These are phyloP conservation scores for Andrena fulva DNA, from an alignment of 2,888 invertebrate genomes.

Conservation along the genomic window DNA sequence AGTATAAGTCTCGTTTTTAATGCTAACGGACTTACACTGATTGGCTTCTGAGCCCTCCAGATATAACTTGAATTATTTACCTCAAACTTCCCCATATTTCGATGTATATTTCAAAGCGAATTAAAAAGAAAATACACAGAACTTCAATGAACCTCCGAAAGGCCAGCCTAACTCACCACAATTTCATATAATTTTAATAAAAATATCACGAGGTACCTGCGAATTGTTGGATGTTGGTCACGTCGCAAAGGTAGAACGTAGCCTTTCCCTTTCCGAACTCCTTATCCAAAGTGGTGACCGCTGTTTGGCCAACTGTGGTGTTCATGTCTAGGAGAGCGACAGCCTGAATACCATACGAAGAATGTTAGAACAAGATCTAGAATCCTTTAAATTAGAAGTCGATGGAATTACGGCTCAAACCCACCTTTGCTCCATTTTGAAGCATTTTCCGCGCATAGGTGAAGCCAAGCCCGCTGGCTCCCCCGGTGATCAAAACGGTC, in stretches of 20 bases:
- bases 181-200: slow-evolving; percentile 1
- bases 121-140: too few species aligned
- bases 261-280: slow-evolving; percentile 85
- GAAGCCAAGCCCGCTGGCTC: slow-evolving; percentile 4
- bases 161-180: too few species aligned
- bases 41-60: too few species aligned
- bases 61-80: too few species aligned
- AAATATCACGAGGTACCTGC: slow-evolving; percentile 74
- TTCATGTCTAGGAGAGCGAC: slow-evolving; percentile 83
- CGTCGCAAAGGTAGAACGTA: slow-evolving; percentile 85
- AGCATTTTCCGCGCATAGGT: background rate
- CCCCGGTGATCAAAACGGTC: slow-evolving; percentile 8
- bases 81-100: too few species aligned
- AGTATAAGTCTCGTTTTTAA: too few species aligned
- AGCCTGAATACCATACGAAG: slow-evolving; percentile 49
- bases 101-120: too few species aligned
- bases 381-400: background rate
- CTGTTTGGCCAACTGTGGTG: slow-evolving; percentile 82
- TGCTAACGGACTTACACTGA: too few species aligned
- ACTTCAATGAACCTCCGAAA: too few species aligned
- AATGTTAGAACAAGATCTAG: background rate
- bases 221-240: slow-evolving; percentile 83
- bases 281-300: slow-evolving; percentile 83
- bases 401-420: background rate
- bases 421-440: slow-evolving; percentile 68